Evolutionary conservation across 2,797 vertebrate genomes (phyloP).

Genomic region (Ara ararauna): DNA sequence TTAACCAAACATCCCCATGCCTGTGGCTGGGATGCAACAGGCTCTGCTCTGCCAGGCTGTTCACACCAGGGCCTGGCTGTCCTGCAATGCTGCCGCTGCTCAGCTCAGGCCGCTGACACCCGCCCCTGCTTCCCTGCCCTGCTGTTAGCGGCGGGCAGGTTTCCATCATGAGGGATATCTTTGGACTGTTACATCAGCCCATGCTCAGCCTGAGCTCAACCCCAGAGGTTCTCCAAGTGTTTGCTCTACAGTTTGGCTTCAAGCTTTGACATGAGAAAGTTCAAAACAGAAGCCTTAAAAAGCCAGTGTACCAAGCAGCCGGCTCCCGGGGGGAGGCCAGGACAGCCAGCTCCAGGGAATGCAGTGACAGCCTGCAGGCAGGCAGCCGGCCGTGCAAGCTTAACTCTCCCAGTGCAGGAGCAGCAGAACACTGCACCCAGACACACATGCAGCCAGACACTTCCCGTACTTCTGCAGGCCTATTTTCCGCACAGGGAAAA

Average conservation of each 20-base stretch:
- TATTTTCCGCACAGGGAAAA: not conserved
- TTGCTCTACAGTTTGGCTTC: slow-evolving; percentile 36
- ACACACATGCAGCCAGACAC: fast-evolving
- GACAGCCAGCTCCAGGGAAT: not conserved
- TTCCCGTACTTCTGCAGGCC: not conserved
- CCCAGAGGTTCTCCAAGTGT: slow-evolving; percentile 44
- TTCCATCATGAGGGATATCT: slow-evolving; percentile 69
- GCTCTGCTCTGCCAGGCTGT: not conserved
- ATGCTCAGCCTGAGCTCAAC: slow-evolving; percentile 34
- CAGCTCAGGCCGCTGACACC: not conserved
- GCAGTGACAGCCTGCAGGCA: not conserved
- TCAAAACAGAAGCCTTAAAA: slow-evolving; percentile 64
- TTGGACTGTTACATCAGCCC: slow-evolving; percentile 73
- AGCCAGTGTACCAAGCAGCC: slow-evolving; percentile 54
- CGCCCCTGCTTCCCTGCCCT: not conserved
- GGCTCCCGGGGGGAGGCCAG: not conserved
- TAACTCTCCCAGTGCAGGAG: not conserved
- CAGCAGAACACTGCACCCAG: not conserved
- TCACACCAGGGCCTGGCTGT: not conserved
- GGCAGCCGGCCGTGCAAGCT: not conserved
- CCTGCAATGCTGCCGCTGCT: not conserved
- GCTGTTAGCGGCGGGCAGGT: not conserved
- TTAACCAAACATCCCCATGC: not conserved
- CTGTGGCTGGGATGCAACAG: fast-evolving
- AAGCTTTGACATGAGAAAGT: slow-evolving; percentile 61